phyloP scores from a whole-genome alignment of 1,140 invertebrate species.

The silkworm (Bombyx mori) region ASM3026992v2 NC_085123.1:14170501-14171000 shows the following conservation, averaged over 20 bases:
- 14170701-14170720: constrained; percentile 74
- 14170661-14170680: constrained; percentile 76
- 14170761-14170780: constrained; percentile 48
- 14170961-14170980: constrained; percentile 53
- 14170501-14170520: constrained; percentile 50
- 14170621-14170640: constrained; percentile 78
- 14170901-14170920: constrained; percentile 4
- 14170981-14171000: constrained; percentile 32
- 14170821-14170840: constrained; percentile 65
- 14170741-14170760: constrained; percentile 43
- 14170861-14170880: constrained; percentile 5
- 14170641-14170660: constrained; percentile 72
- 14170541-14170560: constrained; percentile 67
- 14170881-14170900: constrained; percentile 7
- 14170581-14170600: constrained; percentile 71
- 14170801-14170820: constrained; percentile 76
- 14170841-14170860: not conserved
- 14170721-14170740: constrained; percentile 42
- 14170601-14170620: constrained; percentile 75
- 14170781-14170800: constrained; percentile 64
- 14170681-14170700: constrained; percentile 76
- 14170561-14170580: constrained; percentile 69
- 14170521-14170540: constrained; percentile 71
- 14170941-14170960: constrained; percentile 17
- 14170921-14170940: not conserved